Evolutionary conservation across 2,888 invertebrate species (phyloP), one percentile per base, ranked within the genome.

Genomic region (Spodoptera picta): DNA sequence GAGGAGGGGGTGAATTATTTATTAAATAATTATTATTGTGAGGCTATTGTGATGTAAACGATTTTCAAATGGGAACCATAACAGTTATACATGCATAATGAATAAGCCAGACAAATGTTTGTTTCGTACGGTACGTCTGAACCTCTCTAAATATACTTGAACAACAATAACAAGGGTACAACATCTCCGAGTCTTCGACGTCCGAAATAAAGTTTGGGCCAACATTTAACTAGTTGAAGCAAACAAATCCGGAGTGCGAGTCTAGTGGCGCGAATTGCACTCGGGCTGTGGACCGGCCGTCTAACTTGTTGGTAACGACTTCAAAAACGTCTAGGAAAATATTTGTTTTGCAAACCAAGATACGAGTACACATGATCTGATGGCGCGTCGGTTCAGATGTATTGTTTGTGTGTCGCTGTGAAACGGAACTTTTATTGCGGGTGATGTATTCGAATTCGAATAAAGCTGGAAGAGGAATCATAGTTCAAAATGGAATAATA

Each of bases 171-270:
- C 89, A 87, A 83, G 84, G 87, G 85, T 81, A 80, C 81, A 87
- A 86, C 87, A 84, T 89, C 87, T 88, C 83, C 74, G 89, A 88
- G 88, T 89, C 84, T 86, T 85, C 83, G 83, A 82, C 81, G 86
- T 85, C 88, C 86, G 81, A 90, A 92, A 91, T 91, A 90, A 92
- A 92, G 90, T 92, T 92, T 80, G 81, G 79, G 68, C 86, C 82
- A 92, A 93, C 92, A 93, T 92, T 93, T 93, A 94, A 94, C 94
- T 92, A 93, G 92, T 92, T 90, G 86, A 86, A 83, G 85, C 90
- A 90, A 92, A 92, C 92, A 91, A 91, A 91, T 90, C 87, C 85
- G 79, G 81, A 87, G 90, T 85, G 89, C 84, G 87, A 87, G 83
- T 88, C 84, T 86, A 88, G 89, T 88, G 87, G 84, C 84, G 82